phyloP scores from a whole-genome alignment of 2,888 invertebrate genomes.

The Spialia ferax region DNA sequence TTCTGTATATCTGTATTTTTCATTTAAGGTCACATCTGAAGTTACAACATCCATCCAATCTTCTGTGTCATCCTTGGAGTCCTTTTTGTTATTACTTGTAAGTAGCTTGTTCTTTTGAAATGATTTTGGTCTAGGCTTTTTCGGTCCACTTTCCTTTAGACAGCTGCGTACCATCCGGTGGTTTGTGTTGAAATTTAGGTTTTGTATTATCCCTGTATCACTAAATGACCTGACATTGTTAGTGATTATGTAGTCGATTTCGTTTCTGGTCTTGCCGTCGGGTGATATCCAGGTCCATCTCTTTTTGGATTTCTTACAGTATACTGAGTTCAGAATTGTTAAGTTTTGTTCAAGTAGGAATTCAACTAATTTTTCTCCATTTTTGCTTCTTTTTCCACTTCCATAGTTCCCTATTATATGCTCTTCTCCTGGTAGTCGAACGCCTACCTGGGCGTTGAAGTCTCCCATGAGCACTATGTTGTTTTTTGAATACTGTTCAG shows the following conservation, averaged over 20 bases:
- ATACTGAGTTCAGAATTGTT: slow-evolving; percentile 39
- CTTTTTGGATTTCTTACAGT: slow-evolving; percentile 11
- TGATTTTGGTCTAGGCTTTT: neutral
- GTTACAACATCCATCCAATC: too few relatives aligned
- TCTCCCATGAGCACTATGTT: slow-evolving; percentile 43
- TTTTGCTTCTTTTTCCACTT: slow-evolving; percentile 41
- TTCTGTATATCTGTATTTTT: too few relatives aligned
- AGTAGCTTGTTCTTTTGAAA: neutral
- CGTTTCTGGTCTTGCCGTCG: slow-evolving; percentile 42
- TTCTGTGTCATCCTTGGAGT: too few relatives aligned
- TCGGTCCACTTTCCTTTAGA: neutral
- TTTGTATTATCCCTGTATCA: neutral
- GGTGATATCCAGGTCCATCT: slow-evolving; percentile 47
- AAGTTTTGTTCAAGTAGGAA: slow-evolving; percentile 42
- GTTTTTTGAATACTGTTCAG: slow-evolving; percentile 6
- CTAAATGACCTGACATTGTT: neutral
- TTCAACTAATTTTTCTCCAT: slow-evolving; percentile 44
- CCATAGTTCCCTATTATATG: slow-evolving; percentile 40
- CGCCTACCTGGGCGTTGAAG: slow-evolving; percentile 43
- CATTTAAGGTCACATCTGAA: too few relatives aligned
- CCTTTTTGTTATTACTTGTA: too few relatives aligned
- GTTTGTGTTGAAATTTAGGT: slow-evolving; percentile 3
- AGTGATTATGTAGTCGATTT: slow-evolving; percentile 40
- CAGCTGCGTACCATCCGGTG: slow-evolving; percentile 10
- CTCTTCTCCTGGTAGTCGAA: slow-evolving; percentile 39